Base-by-base conservation (phyloP, 92 coral and sea anemone species). In the Palythoa caribaeorum region DNA sequence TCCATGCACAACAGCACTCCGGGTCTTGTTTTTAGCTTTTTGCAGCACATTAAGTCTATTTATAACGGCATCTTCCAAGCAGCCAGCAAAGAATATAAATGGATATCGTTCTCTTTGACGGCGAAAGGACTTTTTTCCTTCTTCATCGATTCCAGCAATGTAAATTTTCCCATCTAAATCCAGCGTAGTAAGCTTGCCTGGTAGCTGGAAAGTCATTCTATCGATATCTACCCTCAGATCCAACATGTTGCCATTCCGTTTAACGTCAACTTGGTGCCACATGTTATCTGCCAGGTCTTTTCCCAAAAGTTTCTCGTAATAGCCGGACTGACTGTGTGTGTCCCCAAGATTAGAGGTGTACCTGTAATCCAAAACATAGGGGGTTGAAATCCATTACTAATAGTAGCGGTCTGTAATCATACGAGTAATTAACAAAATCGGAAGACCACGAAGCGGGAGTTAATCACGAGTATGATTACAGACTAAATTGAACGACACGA, bases 251-350 rank as follows among this genome's bases (percentile, higher is more conserved):
- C 88, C 90, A 53, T 2, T 50, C 72, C 94, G 89, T 10, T 51
- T 57, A 14, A 95, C 60, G 7, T 96, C 94, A 3, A 93, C 85
- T 79, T 96, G 99, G 65, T 96, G 99, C 99, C 96, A 93, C n/a
- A 76, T 38, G 90, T 93, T 89, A 75, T 96, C 94, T 44, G 96
- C 96, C 62, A 96, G 91, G 73, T 94, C 89, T 12, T 74, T 87
- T 38, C 92, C 96, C 5, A 87, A 12, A 44, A 79, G 57, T 21
- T 73, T 73, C 78, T 94, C 93, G 83, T 92, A 87, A 89, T 87
- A 90, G 28, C 94, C 94, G 14, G 92, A 87, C 52, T 54, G 74
- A 54, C 83, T 89, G 48, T 55, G 84, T 38, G 85, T 80, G 60
- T 84, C 87, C 35, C 97, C 93, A 4, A 91, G 81, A 72, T 77